These are phyloP conservation scores for Eurosta solidaginis DNA, from an alignment of 1,140 invertebrate species.

Conservation along the genomic window DNA sequence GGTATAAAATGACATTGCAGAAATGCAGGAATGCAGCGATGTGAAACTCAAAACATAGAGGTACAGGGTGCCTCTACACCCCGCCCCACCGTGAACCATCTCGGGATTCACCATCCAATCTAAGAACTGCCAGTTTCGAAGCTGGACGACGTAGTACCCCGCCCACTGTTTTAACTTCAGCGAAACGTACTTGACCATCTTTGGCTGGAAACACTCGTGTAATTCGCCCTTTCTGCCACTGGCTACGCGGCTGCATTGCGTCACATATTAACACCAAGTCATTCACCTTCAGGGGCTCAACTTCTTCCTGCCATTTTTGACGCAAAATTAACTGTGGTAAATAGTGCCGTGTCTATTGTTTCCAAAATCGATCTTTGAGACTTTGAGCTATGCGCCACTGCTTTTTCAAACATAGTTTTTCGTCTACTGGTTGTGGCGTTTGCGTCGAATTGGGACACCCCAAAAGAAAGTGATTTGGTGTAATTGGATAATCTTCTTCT, in stretches of 20 bases:
- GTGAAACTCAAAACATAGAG: no score
- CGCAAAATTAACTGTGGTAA: constrained; percentile 21
- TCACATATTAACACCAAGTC: constrained; percentile 35
- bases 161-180: not conserved
- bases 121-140: not conserved
- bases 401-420: no score
- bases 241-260: not conserved
- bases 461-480: no score
- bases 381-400: no score
- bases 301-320: constrained; percentile 20
- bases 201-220: not conserved
- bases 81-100: not conserved
- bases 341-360: constrained; percentile 33
- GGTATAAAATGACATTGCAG: no score
- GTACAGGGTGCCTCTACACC: not conserved
- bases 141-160: not conserved
- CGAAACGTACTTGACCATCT: not conserved
- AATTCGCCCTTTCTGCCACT: not conserved
- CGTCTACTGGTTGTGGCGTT: no score
- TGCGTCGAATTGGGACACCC: no score
- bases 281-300: not conserved
- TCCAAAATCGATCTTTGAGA: not conserved
- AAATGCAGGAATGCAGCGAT: no score
- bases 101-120: not conserved
- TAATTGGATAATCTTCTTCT: no score